phyloP scores from a whole-genome alignment of 2,797 vertebrate genomes.

The Picus viridis region DNA sequence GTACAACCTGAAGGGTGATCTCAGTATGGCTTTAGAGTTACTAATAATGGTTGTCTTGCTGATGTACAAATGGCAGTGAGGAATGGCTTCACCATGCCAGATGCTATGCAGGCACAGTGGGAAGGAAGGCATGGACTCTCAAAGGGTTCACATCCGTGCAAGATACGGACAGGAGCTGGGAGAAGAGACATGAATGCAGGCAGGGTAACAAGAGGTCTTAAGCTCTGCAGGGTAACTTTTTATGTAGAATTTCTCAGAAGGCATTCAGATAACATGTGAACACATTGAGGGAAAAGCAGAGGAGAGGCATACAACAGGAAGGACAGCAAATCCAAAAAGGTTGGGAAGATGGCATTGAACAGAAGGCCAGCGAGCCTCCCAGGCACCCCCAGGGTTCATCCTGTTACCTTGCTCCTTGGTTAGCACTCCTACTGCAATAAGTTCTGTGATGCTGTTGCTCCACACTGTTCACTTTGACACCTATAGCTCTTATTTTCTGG shows the following conservation, averaged over 20 bases:
- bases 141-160: not conserved
- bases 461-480: not conserved
- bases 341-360: not conserved
- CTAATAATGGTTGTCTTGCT: not conserved
- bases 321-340: not conserved
- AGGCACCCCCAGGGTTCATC: accelerated
- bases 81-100: not conserved
- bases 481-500: not conserved
- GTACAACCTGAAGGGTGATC: not conserved
- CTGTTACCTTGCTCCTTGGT: not conserved
- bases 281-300: not conserved
- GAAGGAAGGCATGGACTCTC: not conserved
- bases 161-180: not conserved
- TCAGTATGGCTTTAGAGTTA: not conserved
- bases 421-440: not conserved
- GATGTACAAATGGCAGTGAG: not conserved
- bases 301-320: not conserved
- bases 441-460: not conserved
- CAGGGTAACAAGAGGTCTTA: not conserved
- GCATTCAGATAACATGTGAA: not conserved
- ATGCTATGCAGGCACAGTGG: not conserved
- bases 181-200: not conserved
- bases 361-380: not conserved
- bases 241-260: not conserved
- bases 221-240: not conserved